Conservation (phyloP, 2,888 invertebrate genomes). For the Endotricha flammealis region DNA sequence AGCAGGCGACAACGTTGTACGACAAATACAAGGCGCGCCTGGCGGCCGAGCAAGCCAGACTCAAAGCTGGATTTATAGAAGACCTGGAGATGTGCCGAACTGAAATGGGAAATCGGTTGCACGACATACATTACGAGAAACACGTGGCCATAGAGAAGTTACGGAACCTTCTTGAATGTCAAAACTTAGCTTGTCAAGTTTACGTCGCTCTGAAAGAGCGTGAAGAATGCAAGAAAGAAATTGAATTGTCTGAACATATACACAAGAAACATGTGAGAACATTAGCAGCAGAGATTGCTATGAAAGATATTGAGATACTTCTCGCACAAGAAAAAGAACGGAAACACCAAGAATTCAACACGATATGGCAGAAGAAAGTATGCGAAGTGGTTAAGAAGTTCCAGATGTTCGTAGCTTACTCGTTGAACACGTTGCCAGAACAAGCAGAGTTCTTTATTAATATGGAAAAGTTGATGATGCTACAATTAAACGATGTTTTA, state of each 20-base stretch:
- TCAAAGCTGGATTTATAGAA: conserved; percentile 43
- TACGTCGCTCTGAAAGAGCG: conserved; percentile 66
- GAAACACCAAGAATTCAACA: conserved; percentile 37
- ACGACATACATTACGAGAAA: conserved; percentile 59
- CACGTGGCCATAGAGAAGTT: conserved; percentile 54
- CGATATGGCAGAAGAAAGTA: conserved; percentile 56
- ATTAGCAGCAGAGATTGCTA: conserved; percentile 36
- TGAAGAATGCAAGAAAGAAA: conserved; percentile 46
- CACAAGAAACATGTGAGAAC: conserved; percentile 45
- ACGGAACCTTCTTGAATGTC: conserved; percentile 47
- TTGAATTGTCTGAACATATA: conserved; percentile 34
- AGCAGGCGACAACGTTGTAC: conserved; percentile 49
- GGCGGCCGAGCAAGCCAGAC: conserved; percentile 33
- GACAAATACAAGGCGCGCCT: conserved; percentile 44
- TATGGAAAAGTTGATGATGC: conserved; percentile 61
- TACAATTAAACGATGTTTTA: conserved; percentile 51
- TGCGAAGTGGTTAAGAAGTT: conserved; percentile 60
- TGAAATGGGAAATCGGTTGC: conserved; percentile 33
- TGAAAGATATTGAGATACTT: conserved; percentile 46
- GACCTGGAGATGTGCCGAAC: conserved; percentile 34
- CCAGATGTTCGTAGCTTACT: conserved; percentile 57
- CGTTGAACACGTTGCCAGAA: conserved; percentile 52
- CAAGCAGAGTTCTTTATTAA: conserved; percentile 65
- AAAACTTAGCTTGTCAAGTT: conserved; percentile 63
- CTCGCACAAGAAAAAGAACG: conserved; percentile 41